These are phyloP conservation scores for Rosalia funebris DNA, from an alignment of 2,888 invertebrate genomes.

Conservation along the genomic window DNA sequence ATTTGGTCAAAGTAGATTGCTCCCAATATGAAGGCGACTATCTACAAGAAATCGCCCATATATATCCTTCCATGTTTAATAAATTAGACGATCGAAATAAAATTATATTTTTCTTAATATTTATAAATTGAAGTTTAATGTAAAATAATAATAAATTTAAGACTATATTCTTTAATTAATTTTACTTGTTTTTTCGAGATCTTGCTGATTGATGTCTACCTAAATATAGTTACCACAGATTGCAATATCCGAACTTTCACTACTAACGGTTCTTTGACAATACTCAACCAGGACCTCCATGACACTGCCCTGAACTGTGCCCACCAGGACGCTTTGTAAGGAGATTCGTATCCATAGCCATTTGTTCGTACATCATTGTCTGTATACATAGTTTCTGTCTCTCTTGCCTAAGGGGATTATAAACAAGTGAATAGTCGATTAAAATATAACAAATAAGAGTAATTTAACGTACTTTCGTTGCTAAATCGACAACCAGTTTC, in stretches of 20 bases:
- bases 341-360: constrained; percentile 54
- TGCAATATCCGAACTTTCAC: constrained; percentile 89
- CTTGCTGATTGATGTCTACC: too few species aligned
- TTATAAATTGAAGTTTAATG: too few species aligned
- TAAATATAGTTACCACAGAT: constrained; percentile 82
- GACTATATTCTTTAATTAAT: too few species aligned
- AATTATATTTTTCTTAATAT: too few species aligned
- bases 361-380: constrained; percentile 53
- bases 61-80: too few species aligned
- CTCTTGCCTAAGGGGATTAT: constrained; percentile 26
- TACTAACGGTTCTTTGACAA: constrained; percentile 89
- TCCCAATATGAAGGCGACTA: constrained; percentile 88
- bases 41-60: too few species aligned
- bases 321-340: constrained; percentile 87
- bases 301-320: constrained; percentile 89
- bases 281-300: constrained; percentile 90
- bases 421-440: too few species aligned
- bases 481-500: constrained; percentile 69
- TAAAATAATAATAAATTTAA: too few species aligned
- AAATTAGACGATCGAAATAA: too few species aligned
- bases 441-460: too few species aligned
- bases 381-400: constrained; percentile 32
- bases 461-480: not conserved
- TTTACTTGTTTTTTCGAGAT: too few species aligned
- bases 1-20: constrained; percentile 87